Evolutionary conservation across 1,140 invertebrate genomes (phyloP).

Genomic region (Homalodisca vitripennis): DNA sequence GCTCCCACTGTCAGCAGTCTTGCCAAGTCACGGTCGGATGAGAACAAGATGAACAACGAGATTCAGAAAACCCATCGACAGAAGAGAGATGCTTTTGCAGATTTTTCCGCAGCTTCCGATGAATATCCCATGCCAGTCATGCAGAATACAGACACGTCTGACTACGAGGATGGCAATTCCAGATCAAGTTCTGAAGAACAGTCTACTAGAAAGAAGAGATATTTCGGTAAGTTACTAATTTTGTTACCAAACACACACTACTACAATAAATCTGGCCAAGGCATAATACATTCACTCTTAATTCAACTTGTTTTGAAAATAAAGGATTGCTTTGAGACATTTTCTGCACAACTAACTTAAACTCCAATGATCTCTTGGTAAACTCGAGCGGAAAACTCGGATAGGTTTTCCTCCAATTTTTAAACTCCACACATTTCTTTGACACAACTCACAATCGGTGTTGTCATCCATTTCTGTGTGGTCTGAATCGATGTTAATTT

Average conservation of each 20-base stretch:
- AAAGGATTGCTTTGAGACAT: too few species aligned
- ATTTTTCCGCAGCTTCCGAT: slow-evolving; percentile 17
- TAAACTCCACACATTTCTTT: too few species aligned
- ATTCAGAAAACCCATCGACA: slow-evolving; percentile 18
- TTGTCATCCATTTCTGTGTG: too few species aligned
- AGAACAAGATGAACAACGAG: slow-evolving; percentile 27
- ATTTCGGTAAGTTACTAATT: slow-evolving; percentile 37
- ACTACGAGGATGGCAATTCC: slow-evolving; percentile 34
- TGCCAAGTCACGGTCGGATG: not conserved
- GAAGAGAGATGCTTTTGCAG: slow-evolving; percentile 39
- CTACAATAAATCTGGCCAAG: too few species aligned
- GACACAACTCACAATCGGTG: too few species aligned
- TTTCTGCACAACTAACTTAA: too few species aligned
- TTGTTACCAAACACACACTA: too few species aligned
- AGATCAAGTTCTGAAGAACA: slow-evolving; percentile 27
- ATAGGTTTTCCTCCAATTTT: too few species aligned
- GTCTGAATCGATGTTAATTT: slow-evolving; percentile 12
- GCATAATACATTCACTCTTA: too few species aligned
- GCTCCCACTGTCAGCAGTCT: slow-evolving; percentile 6
- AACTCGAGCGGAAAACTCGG: too few species aligned
- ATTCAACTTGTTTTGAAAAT: too few species aligned
- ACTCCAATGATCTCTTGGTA: too few species aligned
- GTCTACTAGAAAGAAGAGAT: slow-evolving; percentile 35
- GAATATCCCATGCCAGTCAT: slow-evolving; percentile 39
- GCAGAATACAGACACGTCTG: slow-evolving; percentile 35